These are phyloP conservation scores for Epinephelus moara DNA, from an alignment of 2,113 vertebrate genomes.

Conservation along the genomic window DNA sequence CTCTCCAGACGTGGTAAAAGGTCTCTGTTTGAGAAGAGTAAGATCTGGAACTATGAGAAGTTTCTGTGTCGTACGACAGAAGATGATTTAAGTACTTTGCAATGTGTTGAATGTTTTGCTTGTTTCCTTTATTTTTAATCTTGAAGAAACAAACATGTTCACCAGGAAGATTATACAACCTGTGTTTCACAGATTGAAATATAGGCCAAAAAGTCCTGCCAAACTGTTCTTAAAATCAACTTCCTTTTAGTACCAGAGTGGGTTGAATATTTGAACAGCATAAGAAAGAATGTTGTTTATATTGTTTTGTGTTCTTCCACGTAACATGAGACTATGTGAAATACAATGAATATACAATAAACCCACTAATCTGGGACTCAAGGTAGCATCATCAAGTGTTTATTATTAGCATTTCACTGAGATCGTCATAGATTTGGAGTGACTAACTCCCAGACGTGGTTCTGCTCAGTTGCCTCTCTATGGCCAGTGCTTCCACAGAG, in stretches of 20 bases:
- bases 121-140: neutral
- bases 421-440: neutral
- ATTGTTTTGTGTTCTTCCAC: neutral
- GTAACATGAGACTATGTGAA: neutral
- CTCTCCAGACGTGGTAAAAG: neutral
- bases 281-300: neutral
- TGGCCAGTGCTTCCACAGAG: slow-evolving; percentile 14
- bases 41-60: neutral
- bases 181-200: neutral
- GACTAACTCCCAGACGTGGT: neutral
- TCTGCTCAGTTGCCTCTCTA: slow-evolving; percentile 1
- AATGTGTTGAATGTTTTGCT: neutral
- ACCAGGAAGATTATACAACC: neutral
- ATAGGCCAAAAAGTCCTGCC: neutral
- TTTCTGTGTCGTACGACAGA: neutral
- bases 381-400: neutral
- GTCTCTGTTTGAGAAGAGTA: neutral
- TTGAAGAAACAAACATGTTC: slow-evolving; percentile 1
- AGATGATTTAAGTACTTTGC: neutral
- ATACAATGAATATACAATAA: neutral
- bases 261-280: neutral
- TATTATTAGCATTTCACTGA: neutral
- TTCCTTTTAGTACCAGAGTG: neutral
- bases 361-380: neutral
- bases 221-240: neutral